These are phyloP conservation scores for Otis tarda DNA, from an alignment of 2,113 vertebrate genomes.

Conservation along the genomic window DNA sequence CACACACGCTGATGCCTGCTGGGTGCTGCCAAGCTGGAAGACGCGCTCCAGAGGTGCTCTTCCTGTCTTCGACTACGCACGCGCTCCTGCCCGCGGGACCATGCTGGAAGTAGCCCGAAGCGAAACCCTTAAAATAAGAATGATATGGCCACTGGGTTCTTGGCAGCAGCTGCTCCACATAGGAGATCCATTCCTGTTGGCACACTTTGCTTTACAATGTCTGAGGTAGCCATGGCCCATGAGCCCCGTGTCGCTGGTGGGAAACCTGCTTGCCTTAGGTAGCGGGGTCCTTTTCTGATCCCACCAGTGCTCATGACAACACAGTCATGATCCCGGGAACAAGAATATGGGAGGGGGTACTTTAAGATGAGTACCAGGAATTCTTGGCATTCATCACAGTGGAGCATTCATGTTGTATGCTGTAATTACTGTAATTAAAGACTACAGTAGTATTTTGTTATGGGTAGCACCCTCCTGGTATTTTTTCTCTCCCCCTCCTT, in stretches of 20 bases:
- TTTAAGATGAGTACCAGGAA: not conserved
- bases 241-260: not conserved
- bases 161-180: not conserved
- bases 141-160: rapidly evolving
- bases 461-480: not conserved
- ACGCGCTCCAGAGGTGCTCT: rapidly evolving
- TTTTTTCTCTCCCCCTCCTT: conserved; percentile 41
- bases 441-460: not conserved
- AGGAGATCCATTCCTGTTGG: not conserved
- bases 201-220: not conserved
- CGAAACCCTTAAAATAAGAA: not conserved
- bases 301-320: not conserved
- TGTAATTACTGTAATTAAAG: not conserved
- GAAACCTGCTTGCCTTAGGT: not conserved
- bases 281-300: not conserved
- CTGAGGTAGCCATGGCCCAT: rapidly evolving
- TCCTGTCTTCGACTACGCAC: rapidly evolving
- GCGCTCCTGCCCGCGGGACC: not conserved
- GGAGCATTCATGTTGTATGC: not conserved
- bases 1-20: rapidly evolving
- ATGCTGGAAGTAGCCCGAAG: not conserved
- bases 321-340: not conserved
- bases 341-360: not conserved
- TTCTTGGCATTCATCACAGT: not conserved
- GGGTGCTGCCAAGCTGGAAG: not conserved